A percentile compares a stretch with the other conserved stretches of the same genome.
phyloP scores from a whole-genome alignment of 2,113 vertebrate species.

The Gallinago media region DNA sequence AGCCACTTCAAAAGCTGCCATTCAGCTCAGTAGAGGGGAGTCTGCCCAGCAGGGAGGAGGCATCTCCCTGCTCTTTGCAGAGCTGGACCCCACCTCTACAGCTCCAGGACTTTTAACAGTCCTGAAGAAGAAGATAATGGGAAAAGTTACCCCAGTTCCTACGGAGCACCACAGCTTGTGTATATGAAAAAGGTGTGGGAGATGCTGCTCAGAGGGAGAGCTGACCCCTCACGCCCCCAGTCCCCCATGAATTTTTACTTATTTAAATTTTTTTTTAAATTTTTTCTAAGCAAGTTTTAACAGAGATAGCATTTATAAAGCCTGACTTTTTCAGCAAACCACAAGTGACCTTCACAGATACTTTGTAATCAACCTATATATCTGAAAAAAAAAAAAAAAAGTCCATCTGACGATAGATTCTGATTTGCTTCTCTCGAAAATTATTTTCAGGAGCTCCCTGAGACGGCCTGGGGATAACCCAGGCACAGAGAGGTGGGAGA shows the following conservation, averaged over 20 bases:
- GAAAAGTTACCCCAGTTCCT: not conserved
- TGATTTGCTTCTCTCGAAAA: not conserved
- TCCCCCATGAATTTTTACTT: not conserved
- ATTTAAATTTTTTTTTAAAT: not conserved
- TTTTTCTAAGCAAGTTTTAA: not conserved
- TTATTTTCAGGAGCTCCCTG: not conserved
- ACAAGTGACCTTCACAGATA: not conserved
- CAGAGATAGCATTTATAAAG: not conserved
- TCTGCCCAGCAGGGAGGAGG: not conserved
- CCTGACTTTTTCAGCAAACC: not conserved
- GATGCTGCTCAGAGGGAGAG: not conserved
- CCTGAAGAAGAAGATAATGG: not conserved
- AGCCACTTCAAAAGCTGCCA: not conserved
- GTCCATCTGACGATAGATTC: not conserved
- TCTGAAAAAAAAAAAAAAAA: not conserved
- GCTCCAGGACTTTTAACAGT: not conserved
- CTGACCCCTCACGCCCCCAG: not conserved
- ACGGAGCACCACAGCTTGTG: not conserved
- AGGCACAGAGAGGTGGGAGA: not conserved
- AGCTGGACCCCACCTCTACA: not conserved
- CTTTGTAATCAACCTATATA: not conserved
- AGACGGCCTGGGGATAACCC: not conserved
- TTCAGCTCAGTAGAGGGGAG: not conserved
- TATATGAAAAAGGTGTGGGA: not conserved
- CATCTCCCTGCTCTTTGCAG: not conserved